Evolutionary conservation across 2,797 vertebrate genomes (phyloP), one percentile per base, ranked within the genome.

Genomic region (Eulemur mongoz): DNA sequence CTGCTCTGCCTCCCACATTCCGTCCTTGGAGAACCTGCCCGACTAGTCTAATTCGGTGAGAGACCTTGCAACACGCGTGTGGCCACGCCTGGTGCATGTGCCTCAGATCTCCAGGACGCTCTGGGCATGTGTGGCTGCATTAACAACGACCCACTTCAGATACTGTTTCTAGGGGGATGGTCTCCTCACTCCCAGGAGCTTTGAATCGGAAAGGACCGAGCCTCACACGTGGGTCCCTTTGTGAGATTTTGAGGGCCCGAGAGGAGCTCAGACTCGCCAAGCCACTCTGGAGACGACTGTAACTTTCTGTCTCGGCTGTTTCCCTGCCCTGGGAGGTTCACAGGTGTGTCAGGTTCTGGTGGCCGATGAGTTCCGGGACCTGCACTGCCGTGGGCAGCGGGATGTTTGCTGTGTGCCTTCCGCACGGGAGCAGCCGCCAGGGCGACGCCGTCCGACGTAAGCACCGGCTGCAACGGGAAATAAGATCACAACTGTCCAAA

Each of bases 11-110:
- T 30, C 20, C 73, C 18, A 11, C 1, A 4, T 10, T 5, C 88
- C 4, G 30, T 15, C 35, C 25, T 54, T 8, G 22, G 48, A n/a
- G 50, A 70, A 91, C 30, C 50, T n/a, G 50, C 38, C 18, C 35
- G 9, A 20, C 23, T 38, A 17, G 6, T 69, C 38, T 57, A 5
- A 18, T 35, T 27, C 4, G 43, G 40, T 15, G 61, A 22, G 32
- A 1, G 2, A 30, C 43, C 2, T 48, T 59, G 86, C 57, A 20
- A 12, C 0, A 1, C 2, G 7, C 17, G 5, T n/a, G 83, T 12
- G 27, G 35, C 35, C 25, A 23, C 0, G 0, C 40, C 40, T 35
- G 40, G n/a, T 10, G 32, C 23, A 0, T 38, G 22, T 2, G 15
- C 23, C 57, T 76, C 7, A 5, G 14, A 15, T 48, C n/a, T 32